Percentiles rank a stretch among this genome's conserved stretches.
These are phyloP conservation scores for Sus cebifrons DNA, from an alignment of 2,797 vertebrate genomes.

Conservation along the genomic window DNA sequence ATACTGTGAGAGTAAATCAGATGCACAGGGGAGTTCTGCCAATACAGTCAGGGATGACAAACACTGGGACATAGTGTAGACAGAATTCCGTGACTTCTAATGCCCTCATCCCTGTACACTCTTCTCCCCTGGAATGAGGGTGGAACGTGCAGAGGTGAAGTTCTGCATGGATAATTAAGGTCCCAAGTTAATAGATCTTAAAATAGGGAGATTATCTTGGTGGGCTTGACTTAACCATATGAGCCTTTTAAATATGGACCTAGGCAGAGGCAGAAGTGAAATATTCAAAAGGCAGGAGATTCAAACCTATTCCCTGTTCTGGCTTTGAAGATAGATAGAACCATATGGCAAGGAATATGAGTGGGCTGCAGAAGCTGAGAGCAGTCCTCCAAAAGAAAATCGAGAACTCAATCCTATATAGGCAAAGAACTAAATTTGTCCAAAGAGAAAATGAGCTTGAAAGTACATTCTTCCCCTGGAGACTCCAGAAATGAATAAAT, in stretches of 20 bases:
- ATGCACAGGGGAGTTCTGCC: background rate
- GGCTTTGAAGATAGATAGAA: background rate
- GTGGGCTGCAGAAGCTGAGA: background rate
- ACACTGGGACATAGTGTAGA: accelerated
- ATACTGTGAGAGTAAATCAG: background rate
- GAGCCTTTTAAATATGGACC: background rate
- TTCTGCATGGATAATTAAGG: background rate
- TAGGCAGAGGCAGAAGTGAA: background rate
- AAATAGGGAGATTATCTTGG: background rate
- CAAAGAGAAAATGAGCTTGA: background rate
- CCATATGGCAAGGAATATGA: background rate
- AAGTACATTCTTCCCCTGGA: background rate
- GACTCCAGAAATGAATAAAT: background rate
- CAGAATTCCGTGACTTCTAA: background rate
- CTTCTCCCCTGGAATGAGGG: background rate
- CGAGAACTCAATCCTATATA: background rate
- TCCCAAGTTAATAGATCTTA: background rate
- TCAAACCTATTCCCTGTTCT: background rate
- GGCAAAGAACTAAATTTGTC: background rate
- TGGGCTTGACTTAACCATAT: background rate
- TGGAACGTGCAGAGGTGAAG: background rate
- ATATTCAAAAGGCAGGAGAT: background rate
- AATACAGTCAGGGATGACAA: background rate
- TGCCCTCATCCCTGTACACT: background rate
- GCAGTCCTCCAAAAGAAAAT: background rate